phyloP scores from a whole-genome alignment of 2,113 vertebrate genomes.

The Bagarius yarrelli region DNA sequence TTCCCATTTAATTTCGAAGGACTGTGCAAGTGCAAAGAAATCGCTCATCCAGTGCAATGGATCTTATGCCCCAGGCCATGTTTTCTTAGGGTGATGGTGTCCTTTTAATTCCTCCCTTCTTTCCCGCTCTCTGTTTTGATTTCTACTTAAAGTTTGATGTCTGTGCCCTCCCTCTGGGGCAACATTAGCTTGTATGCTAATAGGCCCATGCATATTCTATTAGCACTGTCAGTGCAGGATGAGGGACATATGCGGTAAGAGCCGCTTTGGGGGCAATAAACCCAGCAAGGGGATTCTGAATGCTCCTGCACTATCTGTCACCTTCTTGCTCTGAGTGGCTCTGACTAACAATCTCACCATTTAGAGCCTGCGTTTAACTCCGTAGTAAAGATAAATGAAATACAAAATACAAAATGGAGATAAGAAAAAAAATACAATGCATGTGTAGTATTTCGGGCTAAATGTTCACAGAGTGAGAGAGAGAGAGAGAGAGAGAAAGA shows the following conservation, averaged over 20 bases:
- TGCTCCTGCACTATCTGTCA: constrained; percentile 81
- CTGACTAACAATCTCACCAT: constrained; percentile 71
- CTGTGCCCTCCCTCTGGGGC: constrained; percentile 85
- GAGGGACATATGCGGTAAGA: constrained; percentile 81
- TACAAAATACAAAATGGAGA: background rate
- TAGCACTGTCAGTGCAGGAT: constrained; percentile 85
- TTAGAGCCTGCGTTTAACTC: constrained; percentile 69
- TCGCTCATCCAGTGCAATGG: constrained; percentile 35
- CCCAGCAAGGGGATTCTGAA: constrained; percentile 76
- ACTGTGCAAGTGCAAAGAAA: constrained; percentile 37
- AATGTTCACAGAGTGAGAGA: background rate
- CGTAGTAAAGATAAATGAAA: background rate
- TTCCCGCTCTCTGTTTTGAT: constrained; percentile 78
- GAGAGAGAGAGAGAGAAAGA: background rate
- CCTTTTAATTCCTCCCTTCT: constrained; percentile 73
- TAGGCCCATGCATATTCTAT: constrained; percentile 90
- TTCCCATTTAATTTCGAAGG: constrained; percentile 73
- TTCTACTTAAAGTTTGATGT: constrained; percentile 96
- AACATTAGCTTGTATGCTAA: constrained; percentile 93
- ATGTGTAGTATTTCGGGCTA: background rate
- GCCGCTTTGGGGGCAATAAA: constrained; percentile 88
- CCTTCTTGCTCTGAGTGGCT: constrained; percentile 79
- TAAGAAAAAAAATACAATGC: background rate
- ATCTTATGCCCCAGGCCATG: constrained; percentile 73
- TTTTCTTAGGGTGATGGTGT: constrained; percentile 81